Base-by-base conservation (phyloP, 2,113 vertebrate genomes). In the Rynchops niger region DNA sequence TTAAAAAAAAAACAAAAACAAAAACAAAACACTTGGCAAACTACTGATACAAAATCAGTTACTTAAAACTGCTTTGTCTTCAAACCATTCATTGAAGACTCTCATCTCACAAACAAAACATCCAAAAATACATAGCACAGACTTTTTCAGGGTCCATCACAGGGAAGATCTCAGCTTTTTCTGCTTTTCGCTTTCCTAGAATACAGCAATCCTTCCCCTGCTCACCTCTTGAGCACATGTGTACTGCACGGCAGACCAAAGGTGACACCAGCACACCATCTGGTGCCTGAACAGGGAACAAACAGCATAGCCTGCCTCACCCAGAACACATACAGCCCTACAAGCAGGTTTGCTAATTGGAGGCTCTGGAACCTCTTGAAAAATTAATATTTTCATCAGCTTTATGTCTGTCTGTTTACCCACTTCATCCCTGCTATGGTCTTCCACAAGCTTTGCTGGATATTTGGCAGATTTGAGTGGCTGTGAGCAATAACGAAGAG, bases 361-460 rank as follows among this genome's bases (percentile, higher is more conserved):
- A 89, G 36, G 63, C 89, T 94, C 63, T 82, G 79, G 45, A 95
- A 77, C 27, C 78, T 86, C 70, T 82, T 97, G 82, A 95, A 95
- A 97, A 94, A 95, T 91, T 95, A 82, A 76, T 93, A 86, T 81
- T 89, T 96, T 82, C 89, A 94, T 95, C 83, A 95, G 73, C 49
- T 89, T 90, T 83, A 72, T 62, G n/a, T 65, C n/a, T 79, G 30
- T 92, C 78, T 96, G 81, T 96, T 94, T 97, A 88, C 55, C 25
- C 55, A 77, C 71, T 91, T 89, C 56, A 84, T 84, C 67, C 62
- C 52, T 86, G n/a, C 71, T 50, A n/a, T 38, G 25, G 50, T 86
- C 83, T 92, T 59, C 79, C 72, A 74, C 55, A 74, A 62, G 71
- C 59, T 88, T 87, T 73, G 34, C 55, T 86, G 59, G 58, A 36